Evolutionary conservation across 2,888 invertebrate genomes (phyloP), one percentile per base, ranked within the genome.

Genomic region (Zonitis immaculata): DNA sequence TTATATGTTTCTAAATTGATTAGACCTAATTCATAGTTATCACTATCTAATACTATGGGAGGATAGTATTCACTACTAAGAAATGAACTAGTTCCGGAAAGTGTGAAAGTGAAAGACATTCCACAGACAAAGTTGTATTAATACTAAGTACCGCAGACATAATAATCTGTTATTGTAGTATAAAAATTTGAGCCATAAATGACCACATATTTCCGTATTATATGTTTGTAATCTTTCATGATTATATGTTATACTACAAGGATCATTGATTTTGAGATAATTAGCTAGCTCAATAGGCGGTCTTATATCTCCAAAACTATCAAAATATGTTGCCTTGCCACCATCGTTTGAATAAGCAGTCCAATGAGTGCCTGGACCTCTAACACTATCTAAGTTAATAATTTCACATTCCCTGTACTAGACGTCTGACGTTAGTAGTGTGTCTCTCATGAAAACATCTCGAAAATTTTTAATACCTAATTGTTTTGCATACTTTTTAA

Each of bases 361-460:
- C 55, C 55, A 55, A 32, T 55, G 55, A 35, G 46, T 55, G 6
- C 52, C 55, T 11, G 49, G 26, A 42, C 52, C 46, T 12, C 30
- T 16, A 6, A 48, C 51, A 20, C 11, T 44, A 62, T 70, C 70
- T 45, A 71, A 58, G 62, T 61, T 61, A 42, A 61, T 48, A 49
- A 60, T 70, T 62, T 56, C 65, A 46, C 62, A 63, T 58, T 71
- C 71, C 26, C 35, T 62, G 44, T 48, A 47, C 39, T 45, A 42
- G 26, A 62, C 56, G 6, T 49, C 56, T 43, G 32, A 46, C 35
- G 72, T n/a, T 39, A 72, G 75, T 47, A 76, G 68, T 54, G 67
- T 66, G 63, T 73, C 71, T 50, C 71, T 64, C 65, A 73, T 74
- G 42, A 64, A 66, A 56, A 73, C 65, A 11, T 68, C 72, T 39